Conservation (phyloP, 2,113 vertebrate genomes). For the Nettapus auritus region DNA sequence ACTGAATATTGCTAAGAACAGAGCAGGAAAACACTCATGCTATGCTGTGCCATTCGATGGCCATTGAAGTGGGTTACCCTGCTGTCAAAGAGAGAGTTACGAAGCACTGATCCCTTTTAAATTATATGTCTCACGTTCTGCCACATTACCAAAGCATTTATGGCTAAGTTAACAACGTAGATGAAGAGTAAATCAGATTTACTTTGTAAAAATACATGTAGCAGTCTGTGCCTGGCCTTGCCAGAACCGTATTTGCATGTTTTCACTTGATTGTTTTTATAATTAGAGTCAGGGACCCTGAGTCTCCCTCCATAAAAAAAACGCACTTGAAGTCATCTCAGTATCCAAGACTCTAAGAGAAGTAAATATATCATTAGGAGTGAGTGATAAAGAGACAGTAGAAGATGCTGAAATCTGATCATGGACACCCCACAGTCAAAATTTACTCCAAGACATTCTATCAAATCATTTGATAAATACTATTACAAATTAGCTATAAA, state of each 20-base stretch:
- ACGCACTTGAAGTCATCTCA: not conserved
- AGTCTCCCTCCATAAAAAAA: not conserved
- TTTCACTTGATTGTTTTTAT: not conserved
- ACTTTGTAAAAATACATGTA: not conserved
- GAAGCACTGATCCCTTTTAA: not conserved
- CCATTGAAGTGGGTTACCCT: not conserved
- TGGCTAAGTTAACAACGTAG: not conserved
- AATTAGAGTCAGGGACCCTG: not conserved
- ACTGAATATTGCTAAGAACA: not conserved
- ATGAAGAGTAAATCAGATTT: not conserved
- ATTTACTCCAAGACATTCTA: not conserved
- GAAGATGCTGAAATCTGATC: not conserved
- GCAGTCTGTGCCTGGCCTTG: not conserved
- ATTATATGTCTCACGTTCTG: not conserved
- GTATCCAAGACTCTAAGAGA: not conserved
- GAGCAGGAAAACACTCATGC: not conserved
- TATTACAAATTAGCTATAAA: not conserved
- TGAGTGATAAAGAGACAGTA: not conserved
- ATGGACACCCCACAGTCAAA: not conserved
- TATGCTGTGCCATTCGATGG: not conserved
- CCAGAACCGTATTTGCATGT: not conserved
- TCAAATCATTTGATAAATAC: not conserved
- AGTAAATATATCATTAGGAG: slow-evolving; percentile 5
- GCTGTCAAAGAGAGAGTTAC: not conserved
- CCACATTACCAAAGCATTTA: not conserved